Percentiles rank a stretch among this genome's conserved stretches.
Evolutionary conservation across 1,140 invertebrate species (phyloP).

Genomic region (Drosophila repleta): DNA sequence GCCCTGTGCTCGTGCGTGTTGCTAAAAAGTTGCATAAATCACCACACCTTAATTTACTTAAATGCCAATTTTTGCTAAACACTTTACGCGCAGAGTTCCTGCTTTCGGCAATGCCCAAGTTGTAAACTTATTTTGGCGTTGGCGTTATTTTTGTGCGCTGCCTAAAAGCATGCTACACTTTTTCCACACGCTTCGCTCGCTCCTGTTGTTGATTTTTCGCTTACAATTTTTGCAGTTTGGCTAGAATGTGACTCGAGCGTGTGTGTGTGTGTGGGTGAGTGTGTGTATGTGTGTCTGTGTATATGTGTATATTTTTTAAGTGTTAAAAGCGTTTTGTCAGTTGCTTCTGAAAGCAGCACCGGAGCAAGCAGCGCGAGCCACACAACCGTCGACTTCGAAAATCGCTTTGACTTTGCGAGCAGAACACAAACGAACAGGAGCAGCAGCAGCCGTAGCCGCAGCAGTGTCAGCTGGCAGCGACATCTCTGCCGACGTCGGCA

Average conservation of each 20-base stretch:
- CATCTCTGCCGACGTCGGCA: slow-evolving; percentile 48
- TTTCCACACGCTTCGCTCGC: slow-evolving; percentile 30
- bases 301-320: slow-evolving; percentile 29
- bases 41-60: slow-evolving; percentile 84
- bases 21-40: slow-evolving; percentile 83
- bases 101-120: slow-evolving; percentile 6
- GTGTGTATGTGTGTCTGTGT: slow-evolving; percentile 11
- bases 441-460: slow-evolving; percentile 22
- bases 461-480: slow-evolving; percentile 29
- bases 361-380: slow-evolving; percentile 59
- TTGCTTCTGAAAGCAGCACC: slow-evolving; percentile 58
- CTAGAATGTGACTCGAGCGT: neutral
- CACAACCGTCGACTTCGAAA: slow-evolving; percentile 83
- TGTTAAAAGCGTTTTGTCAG: slow-evolving; percentile 60
- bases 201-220: slow-evolving; percentile 38
- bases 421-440: slow-evolving; percentile 32
- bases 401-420: slow-evolving; percentile 77
- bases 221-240: slow-evolving; percentile 18
- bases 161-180: slow-evolving; percentile 51
- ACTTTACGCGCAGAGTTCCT: slow-evolving; percentile 4
- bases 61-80: slow-evolving; percentile 40
- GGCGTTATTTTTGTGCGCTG: slow-evolving; percentile 17
- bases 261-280: slow-evolving; percentile 16
- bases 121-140: slow-evolving; percentile 13
- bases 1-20: slow-evolving; percentile 33